phyloP scores from a whole-genome alignment of 2,797 vertebrate genomes.

The Tauraco hartlaubi region DNA sequence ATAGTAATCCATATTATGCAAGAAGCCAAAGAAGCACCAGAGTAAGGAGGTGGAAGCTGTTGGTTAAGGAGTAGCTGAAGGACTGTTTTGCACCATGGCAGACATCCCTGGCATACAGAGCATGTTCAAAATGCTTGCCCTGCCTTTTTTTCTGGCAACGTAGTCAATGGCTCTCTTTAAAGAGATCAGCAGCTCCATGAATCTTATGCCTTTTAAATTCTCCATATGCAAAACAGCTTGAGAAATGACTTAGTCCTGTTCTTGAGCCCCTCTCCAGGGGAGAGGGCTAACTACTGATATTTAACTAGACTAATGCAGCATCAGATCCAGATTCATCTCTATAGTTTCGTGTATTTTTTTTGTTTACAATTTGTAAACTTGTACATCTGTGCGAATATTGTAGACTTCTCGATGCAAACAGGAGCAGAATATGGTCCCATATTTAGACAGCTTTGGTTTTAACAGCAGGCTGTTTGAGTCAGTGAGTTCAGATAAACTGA shows the following conservation, averaged over 20 bases:
- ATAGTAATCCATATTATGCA: background rate
- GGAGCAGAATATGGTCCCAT: background rate
- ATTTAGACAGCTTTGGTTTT: background rate
- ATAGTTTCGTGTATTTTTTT: background rate
- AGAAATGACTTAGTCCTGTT: background rate
- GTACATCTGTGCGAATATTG: background rate
- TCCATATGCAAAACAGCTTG: background rate
- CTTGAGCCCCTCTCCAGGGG: background rate
- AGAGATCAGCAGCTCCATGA: fast-evolving
- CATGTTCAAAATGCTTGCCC: background rate
- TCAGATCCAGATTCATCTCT: background rate
- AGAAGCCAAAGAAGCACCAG: background rate
- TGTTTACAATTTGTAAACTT: background rate
- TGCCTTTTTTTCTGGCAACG: background rate
- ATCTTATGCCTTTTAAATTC: background rate
- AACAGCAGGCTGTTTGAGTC: background rate
- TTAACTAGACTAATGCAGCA: background rate
- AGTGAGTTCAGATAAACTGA: background rate
- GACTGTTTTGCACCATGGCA: background rate
- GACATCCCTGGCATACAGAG: background rate
- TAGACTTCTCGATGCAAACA: background rate
- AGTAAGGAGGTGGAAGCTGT: background rate
- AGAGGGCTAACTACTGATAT: background rate
- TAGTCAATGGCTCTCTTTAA: background rate
- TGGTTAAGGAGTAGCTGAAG: background rate